Percentiles rank a stretch among this genome's conserved stretches.
Evolutionary conservation across 2,797 vertebrate genomes (phyloP).

Genomic region (Chiloscyllium punctatum): DNA sequence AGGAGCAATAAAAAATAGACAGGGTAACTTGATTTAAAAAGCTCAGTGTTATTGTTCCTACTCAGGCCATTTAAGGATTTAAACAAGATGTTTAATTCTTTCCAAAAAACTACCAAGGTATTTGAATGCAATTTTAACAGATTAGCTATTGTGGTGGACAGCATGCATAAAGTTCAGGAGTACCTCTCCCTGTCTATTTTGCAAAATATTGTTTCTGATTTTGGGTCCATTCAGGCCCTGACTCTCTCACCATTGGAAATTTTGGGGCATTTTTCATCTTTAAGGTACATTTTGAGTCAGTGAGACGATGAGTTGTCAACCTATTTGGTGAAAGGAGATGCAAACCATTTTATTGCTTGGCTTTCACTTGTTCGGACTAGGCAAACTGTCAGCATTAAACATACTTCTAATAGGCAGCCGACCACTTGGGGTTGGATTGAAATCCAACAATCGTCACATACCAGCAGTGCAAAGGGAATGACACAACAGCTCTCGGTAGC

Average conservation of each 20-base stretch:
- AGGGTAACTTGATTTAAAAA: background rate
- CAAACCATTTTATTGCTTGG: no score
- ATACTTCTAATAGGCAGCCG: background rate
- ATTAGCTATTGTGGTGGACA: background rate
- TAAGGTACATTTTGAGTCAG: no score
- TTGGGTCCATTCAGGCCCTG: no score
- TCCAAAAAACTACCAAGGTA: background rate
- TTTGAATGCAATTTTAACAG: background rate
- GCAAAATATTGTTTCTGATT: no score
- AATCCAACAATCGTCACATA: background rate
- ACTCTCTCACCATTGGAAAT: no score
- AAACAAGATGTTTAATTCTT: background rate
- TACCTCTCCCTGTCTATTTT: background rate
- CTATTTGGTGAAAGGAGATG: no score
- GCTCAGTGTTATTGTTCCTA: background rate
- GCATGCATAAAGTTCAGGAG: background rate
- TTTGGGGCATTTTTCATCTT: no score
- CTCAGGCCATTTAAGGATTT: background rate
- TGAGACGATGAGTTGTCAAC: no score
- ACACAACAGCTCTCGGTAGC: background rate
- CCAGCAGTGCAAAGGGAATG: background rate
- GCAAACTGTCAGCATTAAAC: background rate
- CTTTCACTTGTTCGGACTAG: no score
- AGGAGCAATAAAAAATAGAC: background rate
- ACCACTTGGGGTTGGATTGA: background rate